phyloP scores from a whole-genome alignment of 92 coral and sea anemone species.

The Actinernus sp. region DNA sequence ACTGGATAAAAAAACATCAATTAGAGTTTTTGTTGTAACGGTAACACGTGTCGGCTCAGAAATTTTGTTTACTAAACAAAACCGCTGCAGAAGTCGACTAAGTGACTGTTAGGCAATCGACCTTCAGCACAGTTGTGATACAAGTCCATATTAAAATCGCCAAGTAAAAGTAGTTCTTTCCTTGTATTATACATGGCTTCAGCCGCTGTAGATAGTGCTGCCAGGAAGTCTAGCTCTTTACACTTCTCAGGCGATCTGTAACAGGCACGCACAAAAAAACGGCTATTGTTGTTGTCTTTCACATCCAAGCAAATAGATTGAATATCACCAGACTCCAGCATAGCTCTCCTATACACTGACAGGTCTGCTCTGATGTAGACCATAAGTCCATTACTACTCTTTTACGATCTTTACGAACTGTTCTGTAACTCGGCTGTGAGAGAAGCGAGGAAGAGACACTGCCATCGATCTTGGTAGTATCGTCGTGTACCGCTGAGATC shows the following conservation, averaged over 20 bases:
- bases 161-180: constrained; percentile 17
- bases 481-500: too few relatives aligned
- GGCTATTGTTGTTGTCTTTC: constrained; percentile 19
- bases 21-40: not conserved
- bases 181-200: constrained; percentile 4
- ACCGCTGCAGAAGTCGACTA: too few relatives aligned
- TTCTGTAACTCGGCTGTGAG: constrained; percentile 1
- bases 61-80: too few relatives aligned
- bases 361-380: constrained; percentile 11
- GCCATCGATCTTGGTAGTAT: too few relatives aligned
- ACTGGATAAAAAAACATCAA: not conserved
- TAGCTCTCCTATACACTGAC: constrained; percentile 8
- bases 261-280: constrained; percentile 40
- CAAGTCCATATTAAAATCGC: constrained; percentile 50
- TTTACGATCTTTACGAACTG: too few relatives aligned
- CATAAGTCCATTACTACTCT: constrained; percentile 24
- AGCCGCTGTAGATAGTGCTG: constrained; percentile 26
- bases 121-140: too few relatives aligned
- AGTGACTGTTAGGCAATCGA: too few relatives aligned
- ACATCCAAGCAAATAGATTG: constrained; percentile 54
- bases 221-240: constrained; percentile 33
- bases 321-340: constrained; percentile 9
- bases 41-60: not conserved
- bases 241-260: constrained; percentile 56
- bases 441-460: not conserved